Conservation (phyloP, 2,888 invertebrate species). For the Linhomoeus sp. region DNA sequence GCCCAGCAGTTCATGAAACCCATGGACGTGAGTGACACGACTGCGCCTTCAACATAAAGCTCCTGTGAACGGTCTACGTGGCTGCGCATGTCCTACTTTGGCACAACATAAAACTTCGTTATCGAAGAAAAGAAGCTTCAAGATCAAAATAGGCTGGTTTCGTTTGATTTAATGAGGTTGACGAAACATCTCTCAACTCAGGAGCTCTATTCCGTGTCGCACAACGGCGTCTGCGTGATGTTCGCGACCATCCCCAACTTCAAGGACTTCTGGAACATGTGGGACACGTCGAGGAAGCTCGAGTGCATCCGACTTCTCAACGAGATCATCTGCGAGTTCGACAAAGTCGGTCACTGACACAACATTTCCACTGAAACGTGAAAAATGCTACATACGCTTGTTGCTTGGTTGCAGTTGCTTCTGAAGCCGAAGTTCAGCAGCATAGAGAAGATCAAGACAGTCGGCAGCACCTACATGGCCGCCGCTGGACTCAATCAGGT, state of each 20-base stretch:
- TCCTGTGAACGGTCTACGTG: too few relatives aligned
- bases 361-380: background rate
- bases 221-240: constrained; percentile 84
- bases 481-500: too few relatives aligned
- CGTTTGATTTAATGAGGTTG: too few relatives aligned
- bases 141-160: too few relatives aligned
- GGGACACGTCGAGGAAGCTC: constrained; percentile 82
- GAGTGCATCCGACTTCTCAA: constrained; percentile 80
- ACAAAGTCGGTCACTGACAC: constrained; percentile 60
- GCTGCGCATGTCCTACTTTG: too few relatives aligned
- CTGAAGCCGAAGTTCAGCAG: too few relatives aligned
- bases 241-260: constrained; percentile 96
- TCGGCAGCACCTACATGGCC: too few relatives aligned
- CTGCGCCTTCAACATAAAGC: too few relatives aligned
- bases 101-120: too few relatives aligned
- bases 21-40: background rate
- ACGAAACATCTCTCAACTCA: constrained; percentile 33
- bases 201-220: constrained; percentile 81
- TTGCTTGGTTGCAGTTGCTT: too few relatives aligned
- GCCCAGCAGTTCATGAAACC: constrained; percentile 72
- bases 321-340: constrained; percentile 94
- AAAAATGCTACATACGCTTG: constrained; percentile 3
- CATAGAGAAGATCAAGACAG: too few relatives aligned
- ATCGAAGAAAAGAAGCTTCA: too few relatives aligned
- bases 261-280: constrained; percentile 86